A percentile compares a stretch with the other conserved stretches of the same genome.
Conservation (phyloP, 2,888 invertebrate species). For the Drosophila bunnanda region DNA sequence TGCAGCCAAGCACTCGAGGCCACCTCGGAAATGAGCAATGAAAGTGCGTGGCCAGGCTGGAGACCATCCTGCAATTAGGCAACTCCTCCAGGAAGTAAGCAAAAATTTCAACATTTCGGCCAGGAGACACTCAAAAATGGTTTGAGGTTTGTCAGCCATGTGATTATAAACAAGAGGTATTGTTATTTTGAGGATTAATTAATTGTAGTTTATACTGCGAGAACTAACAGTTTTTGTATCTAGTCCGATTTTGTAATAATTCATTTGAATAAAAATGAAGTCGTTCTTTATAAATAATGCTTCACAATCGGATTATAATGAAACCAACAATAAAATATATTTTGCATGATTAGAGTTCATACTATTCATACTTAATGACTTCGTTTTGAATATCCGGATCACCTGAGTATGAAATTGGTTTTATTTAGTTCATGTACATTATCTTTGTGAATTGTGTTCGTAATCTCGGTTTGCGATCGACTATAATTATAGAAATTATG, state of each 20-base stretch:
- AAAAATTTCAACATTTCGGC: conserved; percentile 3
- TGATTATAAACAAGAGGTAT: not conserved
- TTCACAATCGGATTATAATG: not conserved
- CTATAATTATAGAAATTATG: not conserved
- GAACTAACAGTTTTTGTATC: not conserved
- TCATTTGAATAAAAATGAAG: not conserved
- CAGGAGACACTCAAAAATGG: not conserved
- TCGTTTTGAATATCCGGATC: not conserved
- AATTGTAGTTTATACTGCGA: not conserved
- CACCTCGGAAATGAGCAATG: conserved; percentile 50
- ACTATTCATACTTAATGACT: not conserved
- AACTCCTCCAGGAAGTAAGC: conserved; percentile 22
- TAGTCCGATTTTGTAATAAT: not conserved
- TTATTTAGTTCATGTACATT: not conserved
- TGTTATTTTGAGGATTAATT: not conserved
- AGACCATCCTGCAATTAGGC: conserved; percentile 54
- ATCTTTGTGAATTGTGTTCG: not conserved
- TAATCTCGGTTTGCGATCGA: not conserved
- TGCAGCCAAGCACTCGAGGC: conserved; percentile 24
- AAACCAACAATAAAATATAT: not conserved
- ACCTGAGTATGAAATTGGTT: not conserved
- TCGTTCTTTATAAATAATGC: too few relatives aligned
- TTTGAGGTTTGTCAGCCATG: not conserved
- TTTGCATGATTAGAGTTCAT: not conserved
- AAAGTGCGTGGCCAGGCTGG: conserved; percentile 49